Conservation (phyloP, 1,140 invertebrate species). For the Bombyx mori region ASM3026992v2 NC_085119.1:13170001-13170500, state of each 20-base stretch:
- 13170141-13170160: constrained; percentile 6
- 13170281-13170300: constrained; percentile 18
- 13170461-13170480: no score
- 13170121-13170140: constrained; percentile 17
- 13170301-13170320: not conserved
- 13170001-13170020: not conserved
- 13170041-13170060: constrained; percentile 1
- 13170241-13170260: constrained; percentile 18
- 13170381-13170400: no score
- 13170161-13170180: constrained; percentile 2
- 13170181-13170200: constrained; percentile 3
- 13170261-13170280: constrained; percentile 13
- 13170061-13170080: constrained; percentile 2
- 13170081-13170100: constrained; percentile 1
- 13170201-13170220: constrained; percentile 4
- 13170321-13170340: no score
- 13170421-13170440: no score
- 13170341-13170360: no score
- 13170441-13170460: no score
- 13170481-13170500: no score
- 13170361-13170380: no score
- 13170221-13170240: constrained; percentile 11
- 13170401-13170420: no score
- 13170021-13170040: constrained; percentile 2
- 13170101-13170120: constrained; percentile 7